Evolutionary conservation across 2,888 invertebrate genomes (phyloP).

Genomic region (Latheticus oryzae): DNA sequence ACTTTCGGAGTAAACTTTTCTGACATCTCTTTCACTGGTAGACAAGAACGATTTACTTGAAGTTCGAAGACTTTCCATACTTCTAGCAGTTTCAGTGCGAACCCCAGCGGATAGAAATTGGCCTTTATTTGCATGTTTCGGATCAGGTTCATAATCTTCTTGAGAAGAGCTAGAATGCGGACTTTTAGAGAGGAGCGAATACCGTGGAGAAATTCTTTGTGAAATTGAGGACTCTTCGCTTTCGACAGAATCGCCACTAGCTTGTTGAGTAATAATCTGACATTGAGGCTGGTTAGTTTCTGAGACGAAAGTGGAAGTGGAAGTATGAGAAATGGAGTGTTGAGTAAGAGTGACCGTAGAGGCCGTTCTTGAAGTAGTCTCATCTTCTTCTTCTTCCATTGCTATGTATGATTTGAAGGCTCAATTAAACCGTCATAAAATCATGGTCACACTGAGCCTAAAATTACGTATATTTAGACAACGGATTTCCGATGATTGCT

Average conservation of each 20-base stretch:
- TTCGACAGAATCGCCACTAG: slow-evolving; percentile 72
- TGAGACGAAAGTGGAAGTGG: slow-evolving; percentile 51
- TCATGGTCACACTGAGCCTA: slow-evolving; percentile 12
- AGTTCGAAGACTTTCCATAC: slow-evolving; percentile 78
- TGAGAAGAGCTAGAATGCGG: slow-evolving; percentile 75
- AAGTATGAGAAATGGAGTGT: slow-evolving; percentile 51
- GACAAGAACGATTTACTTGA: slow-evolving; percentile 71
- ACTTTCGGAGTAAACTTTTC: slow-evolving; percentile 65
- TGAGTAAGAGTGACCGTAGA: slow-evolving; percentile 61
- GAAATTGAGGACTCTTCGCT: slow-evolving; percentile 66
- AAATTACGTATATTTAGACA: slow-evolving; percentile 1
- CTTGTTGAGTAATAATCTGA: slow-evolving; percentile 66
- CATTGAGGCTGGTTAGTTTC: slow-evolving; percentile 59
- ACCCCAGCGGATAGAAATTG: slow-evolving; percentile 69
- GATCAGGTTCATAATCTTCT: slow-evolving; percentile 75
- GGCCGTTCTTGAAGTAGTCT: slow-evolving; percentile 58
- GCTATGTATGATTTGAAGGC: neutral
- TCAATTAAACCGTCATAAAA: slow-evolving; percentile 22
- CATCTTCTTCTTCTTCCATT: slow-evolving; percentile 64
- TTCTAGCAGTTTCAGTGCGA: slow-evolving; percentile 72
- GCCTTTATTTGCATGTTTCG: slow-evolving; percentile 65
- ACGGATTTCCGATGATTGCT: neutral
- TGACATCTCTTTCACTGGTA: slow-evolving; percentile 75
- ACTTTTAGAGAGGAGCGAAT: slow-evolving; percentile 62
- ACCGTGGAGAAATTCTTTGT: slow-evolving; percentile 59